Evolutionary conservation across 2,888 invertebrate species (phyloP).

Genomic region (Silvanus unidentatus): DNA sequence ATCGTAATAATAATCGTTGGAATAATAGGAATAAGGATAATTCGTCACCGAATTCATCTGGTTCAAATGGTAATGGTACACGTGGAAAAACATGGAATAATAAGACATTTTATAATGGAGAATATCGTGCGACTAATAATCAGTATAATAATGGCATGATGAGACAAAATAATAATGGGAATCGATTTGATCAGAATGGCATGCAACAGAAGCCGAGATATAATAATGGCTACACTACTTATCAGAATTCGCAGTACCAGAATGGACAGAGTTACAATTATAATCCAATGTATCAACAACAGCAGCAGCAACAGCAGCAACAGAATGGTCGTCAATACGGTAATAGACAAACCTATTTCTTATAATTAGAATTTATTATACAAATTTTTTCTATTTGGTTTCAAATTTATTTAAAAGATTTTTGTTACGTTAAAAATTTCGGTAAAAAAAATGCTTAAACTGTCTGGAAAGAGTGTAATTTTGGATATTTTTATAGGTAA

Average conservation of each 20-base stretch:
- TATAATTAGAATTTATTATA: too few relatives aligned
- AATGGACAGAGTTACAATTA: conserved; percentile 29
- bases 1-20: conserved; percentile 50
- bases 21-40: conserved; percentile 50
- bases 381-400: too few relatives aligned
- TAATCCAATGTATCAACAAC: too few relatives aligned
- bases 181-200: conserved; percentile 37
- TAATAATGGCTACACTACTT: conserved; percentile 47
- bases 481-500: conserved; percentile 46
- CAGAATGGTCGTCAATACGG: conserved; percentile 6
- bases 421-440: not conserved
- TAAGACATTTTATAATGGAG: conserved; percentile 23
- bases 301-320: conserved; percentile 22
- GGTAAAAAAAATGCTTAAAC: not conserved
- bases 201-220: conserved; percentile 57
- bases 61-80: conserved; percentile 26
- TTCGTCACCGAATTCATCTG: conserved; percentile 51
- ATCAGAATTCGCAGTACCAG: conserved; percentile 50
- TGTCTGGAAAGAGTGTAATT: too few relatives aligned
- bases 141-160: conserved; percentile 41
- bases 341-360: too few relatives aligned
- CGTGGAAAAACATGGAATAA: conserved; percentile 39
- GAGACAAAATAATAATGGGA: conserved; percentile 50
- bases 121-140: conserved; percentile 7
- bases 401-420: too few relatives aligned